Conservation (phyloP, 2,888 invertebrate species). For the Linyphia triangularis region DNA sequence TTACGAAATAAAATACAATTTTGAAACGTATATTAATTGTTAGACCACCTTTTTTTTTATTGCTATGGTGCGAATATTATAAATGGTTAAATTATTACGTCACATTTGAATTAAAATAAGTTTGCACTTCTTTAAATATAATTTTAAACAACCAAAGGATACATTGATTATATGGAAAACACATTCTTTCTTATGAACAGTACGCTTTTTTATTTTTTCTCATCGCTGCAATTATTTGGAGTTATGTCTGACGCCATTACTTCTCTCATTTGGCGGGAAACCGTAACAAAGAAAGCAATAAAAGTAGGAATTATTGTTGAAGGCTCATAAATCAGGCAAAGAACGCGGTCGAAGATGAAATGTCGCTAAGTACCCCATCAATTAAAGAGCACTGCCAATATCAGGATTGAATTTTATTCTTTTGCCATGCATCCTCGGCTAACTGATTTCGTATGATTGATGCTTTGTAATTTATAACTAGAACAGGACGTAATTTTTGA, state of each 20-base stretch:
- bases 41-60: too few species aligned
- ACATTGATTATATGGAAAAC: background rate
- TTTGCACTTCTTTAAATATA: too few species aligned
- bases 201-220: background rate
- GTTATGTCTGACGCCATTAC: constrained; percentile 9
- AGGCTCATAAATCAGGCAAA: constrained; percentile 57
- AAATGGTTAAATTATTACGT: too few species aligned
- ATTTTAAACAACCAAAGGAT: too few species aligned
- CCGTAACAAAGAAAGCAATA: constrained; percentile 52
- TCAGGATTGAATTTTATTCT: constrained; percentile 56
- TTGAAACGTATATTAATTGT: too few species aligned
- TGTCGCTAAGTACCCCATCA: constrained; percentile 61
- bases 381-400: constrained; percentile 66
- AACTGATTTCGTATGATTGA: constrained; percentile 58
- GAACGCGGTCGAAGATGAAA: constrained; percentile 57
- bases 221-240: constrained; percentile 2
- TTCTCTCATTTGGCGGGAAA: constrained; percentile 26
- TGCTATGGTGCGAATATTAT: too few species aligned
- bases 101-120: too few species aligned
- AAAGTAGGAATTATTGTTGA: constrained; percentile 57
- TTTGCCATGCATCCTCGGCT: background rate
- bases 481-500: constrained; percentile 36
- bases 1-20: too few species aligned
- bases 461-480: constrained; percentile 43
- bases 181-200: background rate